Evolutionary conservation across 2,888 invertebrate species (phyloP).

Genomic region (Frankliniella intonsa): DNA sequence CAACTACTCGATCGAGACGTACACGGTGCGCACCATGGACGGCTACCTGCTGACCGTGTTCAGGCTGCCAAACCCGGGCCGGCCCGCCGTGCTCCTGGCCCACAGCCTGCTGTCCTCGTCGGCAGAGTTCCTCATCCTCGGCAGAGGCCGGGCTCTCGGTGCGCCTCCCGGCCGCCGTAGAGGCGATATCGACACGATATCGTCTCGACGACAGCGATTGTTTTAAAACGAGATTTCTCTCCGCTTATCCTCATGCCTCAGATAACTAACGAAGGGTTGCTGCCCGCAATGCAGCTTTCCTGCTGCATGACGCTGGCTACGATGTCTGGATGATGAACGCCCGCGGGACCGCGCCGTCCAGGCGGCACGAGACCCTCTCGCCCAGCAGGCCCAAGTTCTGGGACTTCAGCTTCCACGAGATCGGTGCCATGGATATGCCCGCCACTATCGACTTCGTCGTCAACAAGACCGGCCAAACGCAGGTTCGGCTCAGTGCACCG

Average conservation of each 20-base stretch:
- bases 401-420: slow-evolving; percentile 69
- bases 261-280: background rate
- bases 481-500: background rate
- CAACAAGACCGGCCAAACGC: slow-evolving; percentile 51
- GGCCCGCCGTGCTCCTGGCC: background rate
- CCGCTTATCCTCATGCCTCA: too few species aligned
- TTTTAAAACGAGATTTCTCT: too few species aligned
- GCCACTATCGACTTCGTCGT: slow-evolving; percentile 70
- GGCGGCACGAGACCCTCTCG: background rate
- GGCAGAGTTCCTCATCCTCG: background rate
- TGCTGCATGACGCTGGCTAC: slow-evolving; percentile 13
- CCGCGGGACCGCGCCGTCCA: slow-evolving; percentile 8
- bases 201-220: too few species aligned
- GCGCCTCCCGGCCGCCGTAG: background rate
- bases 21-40: background rate
- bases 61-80: background rate
- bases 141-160: background rate
- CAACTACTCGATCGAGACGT: background rate
- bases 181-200: too few species aligned
- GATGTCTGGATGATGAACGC: slow-evolving; percentile 7
- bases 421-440: slow-evolving; percentile 72
- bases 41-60: slow-evolving; percentile 14
- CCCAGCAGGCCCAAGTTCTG: background rate
- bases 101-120: background rate
- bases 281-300: background rate